Evolutionary conservation across 2,113 vertebrate genomes (phyloP).

Genomic region (Tapirus terrestris): DNA sequence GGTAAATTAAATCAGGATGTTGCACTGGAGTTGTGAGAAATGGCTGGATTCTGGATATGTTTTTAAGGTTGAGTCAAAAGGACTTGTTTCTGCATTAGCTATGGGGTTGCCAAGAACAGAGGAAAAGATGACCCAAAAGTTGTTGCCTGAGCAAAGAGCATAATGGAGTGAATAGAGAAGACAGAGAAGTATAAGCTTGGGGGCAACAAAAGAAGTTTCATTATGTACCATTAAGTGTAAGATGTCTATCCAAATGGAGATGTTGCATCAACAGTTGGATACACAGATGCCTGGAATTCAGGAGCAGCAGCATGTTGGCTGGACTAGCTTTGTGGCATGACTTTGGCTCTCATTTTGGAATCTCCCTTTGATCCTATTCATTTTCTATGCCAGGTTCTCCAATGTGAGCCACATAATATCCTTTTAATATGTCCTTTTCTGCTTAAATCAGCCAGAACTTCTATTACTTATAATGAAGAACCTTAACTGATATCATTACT

Average conservation of each 20-base stretch:
- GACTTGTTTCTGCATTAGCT: conserved; percentile 2
- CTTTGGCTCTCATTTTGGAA: not conserved
- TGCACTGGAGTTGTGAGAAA: not conserved
- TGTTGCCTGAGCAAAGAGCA: not conserved
- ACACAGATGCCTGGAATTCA: not conserved
- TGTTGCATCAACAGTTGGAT: not conserved
- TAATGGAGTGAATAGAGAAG: not conserved
- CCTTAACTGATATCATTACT: not conserved
- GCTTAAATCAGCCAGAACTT: not conserved
- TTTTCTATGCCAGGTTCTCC: not conserved
- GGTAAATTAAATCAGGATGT: not conserved
- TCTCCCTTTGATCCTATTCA: not conserved
- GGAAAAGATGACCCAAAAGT: not conserved
- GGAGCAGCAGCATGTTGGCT: not conserved
- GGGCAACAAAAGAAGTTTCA: not conserved
- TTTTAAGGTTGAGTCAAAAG: conserved; percentile 27
- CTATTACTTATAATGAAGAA: not conserved
- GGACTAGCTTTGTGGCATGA: not conserved
- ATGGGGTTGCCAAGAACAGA: not conserved
- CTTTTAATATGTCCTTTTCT: conserved; percentile 29
- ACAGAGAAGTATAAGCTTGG: not conserved
- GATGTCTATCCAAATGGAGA: not conserved
- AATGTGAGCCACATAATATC: not conserved
- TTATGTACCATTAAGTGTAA: not conserved
- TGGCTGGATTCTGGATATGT: not conserved